A percentile compares a stretch with the other conserved stretches of the same genome.
Conservation (phyloP, 2,888 invertebrate species). For the Dermolepida albohirtum region DNA sequence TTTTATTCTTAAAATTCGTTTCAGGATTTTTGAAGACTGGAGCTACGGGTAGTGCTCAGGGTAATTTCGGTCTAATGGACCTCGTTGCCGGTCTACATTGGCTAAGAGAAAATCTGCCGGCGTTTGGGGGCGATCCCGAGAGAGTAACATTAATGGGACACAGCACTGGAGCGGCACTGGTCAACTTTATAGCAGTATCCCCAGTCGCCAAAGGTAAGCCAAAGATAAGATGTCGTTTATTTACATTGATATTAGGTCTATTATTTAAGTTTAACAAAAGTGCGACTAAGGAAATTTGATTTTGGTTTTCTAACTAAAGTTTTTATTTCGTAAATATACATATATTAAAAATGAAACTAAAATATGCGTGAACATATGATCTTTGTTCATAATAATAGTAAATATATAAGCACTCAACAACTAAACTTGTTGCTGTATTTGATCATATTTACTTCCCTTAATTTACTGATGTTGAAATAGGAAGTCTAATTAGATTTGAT, state of each 20-base stretch:
- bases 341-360: too few species aligned
- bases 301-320: too few species aligned
- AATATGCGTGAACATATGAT: too few species aligned
- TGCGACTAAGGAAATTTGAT: background rate
- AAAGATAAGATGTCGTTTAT: conserved; percentile 8
- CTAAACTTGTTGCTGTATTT: too few species aligned
- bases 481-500: too few species aligned
- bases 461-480: too few species aligned
- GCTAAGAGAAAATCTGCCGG: conserved; percentile 93
- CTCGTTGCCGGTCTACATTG: conserved; percentile 95
- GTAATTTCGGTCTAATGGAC: conserved; percentile 93
- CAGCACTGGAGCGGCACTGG: conserved; percentile 95
- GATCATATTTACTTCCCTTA: too few species aligned
- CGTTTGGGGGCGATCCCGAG: conserved; percentile 95
- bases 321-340: background rate
- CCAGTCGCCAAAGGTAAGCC: conserved; percentile 90
- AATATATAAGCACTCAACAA: too few species aligned
- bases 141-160: conserved; percentile 95
- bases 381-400: too few species aligned
- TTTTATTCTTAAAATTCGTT: too few species aligned
- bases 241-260: conserved; percentile 11
- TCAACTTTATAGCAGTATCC: conserved; percentile 95
- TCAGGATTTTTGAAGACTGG: conserved; percentile 93
- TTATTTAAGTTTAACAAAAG: conserved; percentile 10
- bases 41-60: conserved; percentile 88